These are phyloP conservation scores for Hedya salicella DNA, from an alignment of 2,888 invertebrate species.

Conservation along the genomic window DNA sequence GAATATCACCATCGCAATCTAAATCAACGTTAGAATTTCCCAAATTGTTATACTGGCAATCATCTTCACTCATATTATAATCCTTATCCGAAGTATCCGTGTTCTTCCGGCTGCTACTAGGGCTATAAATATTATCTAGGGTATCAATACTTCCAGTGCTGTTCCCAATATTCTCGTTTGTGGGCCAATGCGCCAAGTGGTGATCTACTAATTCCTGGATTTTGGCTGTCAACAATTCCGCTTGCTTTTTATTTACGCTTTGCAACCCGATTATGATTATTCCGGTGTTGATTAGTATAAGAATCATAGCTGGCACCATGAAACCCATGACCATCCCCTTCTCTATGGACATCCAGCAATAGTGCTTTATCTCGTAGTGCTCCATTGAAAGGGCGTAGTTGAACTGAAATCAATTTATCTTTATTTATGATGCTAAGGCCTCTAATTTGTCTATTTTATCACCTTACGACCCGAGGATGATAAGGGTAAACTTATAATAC, in stretches of 20 bases:
- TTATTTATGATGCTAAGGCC: background rate
- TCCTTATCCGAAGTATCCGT: slow-evolving; percentile 78
- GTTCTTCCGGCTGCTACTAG: slow-evolving; percentile 74
- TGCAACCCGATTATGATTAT: slow-evolving; percentile 85
- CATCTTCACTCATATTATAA: slow-evolving; percentile 71
- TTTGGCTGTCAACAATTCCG: slow-evolving; percentile 75
- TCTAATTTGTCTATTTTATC: too few relatives aligned
- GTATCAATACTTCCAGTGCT: slow-evolving; percentile 72
- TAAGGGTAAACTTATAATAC: too few relatives aligned
- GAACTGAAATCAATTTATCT: slow-evolving; percentile 73
- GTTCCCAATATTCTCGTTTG: slow-evolving; percentile 59
- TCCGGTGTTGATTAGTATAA: slow-evolving; percentile 87
- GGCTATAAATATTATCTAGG: slow-evolving; percentile 70
- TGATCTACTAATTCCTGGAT: slow-evolving; percentile 77
- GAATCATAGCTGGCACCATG: slow-evolving; percentile 88
- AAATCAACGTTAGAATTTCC: slow-evolving; percentile 55
- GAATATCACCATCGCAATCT: slow-evolving; percentile 63
- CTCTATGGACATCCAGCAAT: slow-evolving; percentile 91
- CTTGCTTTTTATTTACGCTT: slow-evolving; percentile 77
- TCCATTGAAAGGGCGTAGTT: slow-evolving; percentile 88
- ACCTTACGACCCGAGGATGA: too few relatives aligned
- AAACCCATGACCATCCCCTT: slow-evolving; percentile 91
- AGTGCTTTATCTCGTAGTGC: slow-evolving; percentile 89
- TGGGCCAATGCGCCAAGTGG: slow-evolving; percentile 75
- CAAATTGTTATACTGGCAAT: slow-evolving; percentile 68